Evolutionary conservation across 2,888 invertebrate species (phyloP).

Genomic region (Pachycephus smyrnensis): DNA sequence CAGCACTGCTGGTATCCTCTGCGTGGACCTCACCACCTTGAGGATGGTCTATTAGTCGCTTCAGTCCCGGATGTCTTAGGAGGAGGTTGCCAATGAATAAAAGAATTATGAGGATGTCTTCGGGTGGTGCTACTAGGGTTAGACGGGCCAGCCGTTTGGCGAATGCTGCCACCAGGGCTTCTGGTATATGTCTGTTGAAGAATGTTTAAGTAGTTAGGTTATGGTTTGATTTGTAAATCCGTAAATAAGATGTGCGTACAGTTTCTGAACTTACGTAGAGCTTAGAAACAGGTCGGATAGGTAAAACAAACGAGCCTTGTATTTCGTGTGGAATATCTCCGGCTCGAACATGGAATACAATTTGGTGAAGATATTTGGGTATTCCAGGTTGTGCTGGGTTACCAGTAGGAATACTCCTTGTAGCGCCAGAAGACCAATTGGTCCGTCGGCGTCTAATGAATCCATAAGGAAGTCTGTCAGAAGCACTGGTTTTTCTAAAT

Average conservation of each 20-base stretch:
- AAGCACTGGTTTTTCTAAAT: conserved; percentile 83
- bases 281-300: conserved; percentile 91
- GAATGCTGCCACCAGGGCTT: conserved; percentile 92
- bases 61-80: conserved; percentile 85
- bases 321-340: conserved; percentile 90
- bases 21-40: conserved; percentile 60
- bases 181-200: conserved; percentile 84
- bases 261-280: conserved; percentile 79
- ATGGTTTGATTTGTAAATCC: not conserved
- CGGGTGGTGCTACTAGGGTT: conserved; percentile 84
- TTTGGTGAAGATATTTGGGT: conserved; percentile 94
- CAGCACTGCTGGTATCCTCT: conserved; percentile 51
- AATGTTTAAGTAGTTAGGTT: conserved; percentile 7
- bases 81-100: conserved; percentile 89
- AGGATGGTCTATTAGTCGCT: conserved; percentile 73
- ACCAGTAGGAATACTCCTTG: conserved; percentile 93
- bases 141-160: conserved; percentile 89
- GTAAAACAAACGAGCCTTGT: conserved; percentile 88
- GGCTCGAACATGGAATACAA: conserved; percentile 95
- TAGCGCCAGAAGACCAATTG: conserved; percentile 88
- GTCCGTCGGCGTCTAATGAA: conserved; percentile 87
- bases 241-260: not conserved
- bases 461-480: conserved; percentile 94
- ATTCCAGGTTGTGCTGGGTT: conserved; percentile 91
- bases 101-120: conserved; percentile 81